These are phyloP conservation scores for Xenopus tropicalis DNA, from an alignment of 2,113 vertebrate genomes.

Conservation along the genomic window DNA sequence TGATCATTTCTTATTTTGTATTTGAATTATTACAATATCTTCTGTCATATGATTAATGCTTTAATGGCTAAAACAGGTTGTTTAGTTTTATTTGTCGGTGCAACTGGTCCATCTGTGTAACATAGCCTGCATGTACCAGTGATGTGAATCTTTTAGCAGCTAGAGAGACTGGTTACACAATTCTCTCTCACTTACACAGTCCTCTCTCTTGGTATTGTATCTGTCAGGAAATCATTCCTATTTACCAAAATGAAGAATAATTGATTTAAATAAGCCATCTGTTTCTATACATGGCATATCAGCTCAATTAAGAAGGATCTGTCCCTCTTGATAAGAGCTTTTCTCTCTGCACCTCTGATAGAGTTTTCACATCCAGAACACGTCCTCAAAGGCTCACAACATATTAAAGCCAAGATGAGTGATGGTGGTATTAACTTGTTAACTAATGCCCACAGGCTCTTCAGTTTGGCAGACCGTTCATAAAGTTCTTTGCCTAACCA, in stretches of 20 bases:
- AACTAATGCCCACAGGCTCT: conserved; percentile 46
- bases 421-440: conserved; percentile 52
- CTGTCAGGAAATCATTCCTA: conserved; percentile 67
- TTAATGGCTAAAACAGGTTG: no score
- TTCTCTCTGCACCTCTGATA: conserved; percentile 50
- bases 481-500: no score
- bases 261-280: conserved; percentile 79
- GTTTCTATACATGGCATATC: conserved; percentile 61
- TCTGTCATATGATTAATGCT: no score
- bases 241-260: conserved; percentile 72
- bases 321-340: conserved; percentile 61
- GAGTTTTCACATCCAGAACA: conserved; percentile 28
- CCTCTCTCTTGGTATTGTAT: conserved; percentile 38
- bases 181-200: conserved; percentile 39
- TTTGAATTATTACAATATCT: no score
- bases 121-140: neutral
- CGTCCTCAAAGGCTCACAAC: conserved; percentile 64
- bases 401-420: conserved; percentile 55
- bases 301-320: conserved; percentile 67
- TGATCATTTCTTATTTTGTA: no score
- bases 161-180: neutral
- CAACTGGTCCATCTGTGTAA: neutral
- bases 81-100: no score
- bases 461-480: neutral
- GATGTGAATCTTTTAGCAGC: neutral